Base-by-base conservation (phyloP, 2,888 invertebrate species). In the Xanthorhoe designata region DNA sequence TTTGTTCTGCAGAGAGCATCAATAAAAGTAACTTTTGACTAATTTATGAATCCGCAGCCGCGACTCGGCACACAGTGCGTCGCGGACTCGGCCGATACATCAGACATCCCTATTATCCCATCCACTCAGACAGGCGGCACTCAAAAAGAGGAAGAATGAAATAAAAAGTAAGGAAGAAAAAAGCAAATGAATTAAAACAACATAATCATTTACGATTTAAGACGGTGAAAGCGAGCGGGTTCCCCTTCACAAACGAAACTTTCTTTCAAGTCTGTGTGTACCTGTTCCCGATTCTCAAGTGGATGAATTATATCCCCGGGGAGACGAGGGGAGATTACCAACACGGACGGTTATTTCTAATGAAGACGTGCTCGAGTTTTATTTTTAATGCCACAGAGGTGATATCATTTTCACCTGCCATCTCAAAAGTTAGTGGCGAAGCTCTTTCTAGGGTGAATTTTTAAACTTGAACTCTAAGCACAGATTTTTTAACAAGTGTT, bases 141-240 rank as follows among this genome's bases (percentile, higher is more conserved):
- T 89, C 85, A 86, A 87, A 42, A 62, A 88, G 82, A 84, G 78
- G 78, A 86, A 86, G 82, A 84, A 87, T 81, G 77, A 87, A 90
- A 87, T 83, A 83, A 88, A 88, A 90, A 85, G 82, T 81, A 87
- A 85, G 80, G 84, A 78, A 86, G 80, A 84, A 87, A 87, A 86
- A 91, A 91, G 91, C 91, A 89, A 92, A 91, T 89, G 89, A 92
- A 92, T 92, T 91, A 92, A 92, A 92, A 91, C 88, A 92, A 92
- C 91, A 91, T 91, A 91, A 92, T 92, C 88, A 89, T 91, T 91
- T 90, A 91, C 87, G 90, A 88, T 89, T 90, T 88, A 89, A 89
- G 89, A 87, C 84, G 83, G 83, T 78, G 85, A 86, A 83, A 86
- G 86, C 82, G 84, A 85, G 86, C 81, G 87, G 85, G 83, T 78